Percentiles rank a stretch among this genome's conserved stretches.
Conservation (phyloP, 1,140 invertebrate species). For the Mesaphorura yosii region DNA sequence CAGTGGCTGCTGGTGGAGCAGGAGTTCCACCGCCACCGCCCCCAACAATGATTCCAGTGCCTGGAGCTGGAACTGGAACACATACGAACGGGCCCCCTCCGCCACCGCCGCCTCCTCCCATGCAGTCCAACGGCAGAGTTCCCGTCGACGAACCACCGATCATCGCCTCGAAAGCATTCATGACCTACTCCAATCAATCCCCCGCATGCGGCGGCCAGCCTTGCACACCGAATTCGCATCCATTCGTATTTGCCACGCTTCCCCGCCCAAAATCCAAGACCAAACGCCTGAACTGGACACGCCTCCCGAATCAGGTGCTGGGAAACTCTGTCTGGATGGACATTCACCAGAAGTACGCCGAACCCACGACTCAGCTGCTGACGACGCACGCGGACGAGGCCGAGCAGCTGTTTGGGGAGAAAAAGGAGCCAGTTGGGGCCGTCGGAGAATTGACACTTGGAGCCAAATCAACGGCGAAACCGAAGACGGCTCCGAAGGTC, state of each 20-base stretch:
- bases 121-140: conserved; percentile 21
- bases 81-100: conserved; percentile 23
- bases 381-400: conserved; percentile 31
- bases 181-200: conserved; percentile 15
- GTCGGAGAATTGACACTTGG: background rate
- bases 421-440: conserved; percentile 30
- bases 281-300: conserved; percentile 39
- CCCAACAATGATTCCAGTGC: background rate
- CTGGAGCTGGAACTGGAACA: conserved; percentile 7
- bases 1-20: no score
- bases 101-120: conserved; percentile 26
- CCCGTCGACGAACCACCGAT: conserved; percentile 7
- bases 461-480: background rate
- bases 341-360: background rate
- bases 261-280: conserved; percentile 36
- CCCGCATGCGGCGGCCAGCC: conserved; percentile 19
- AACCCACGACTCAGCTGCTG: background rate
- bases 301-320: conserved; percentile 33
- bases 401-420: conserved; percentile 39
- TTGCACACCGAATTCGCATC: conserved; percentile 13
- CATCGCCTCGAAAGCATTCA: conserved; percentile 21
- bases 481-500: conserved; percentile 24
- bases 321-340: conserved; percentile 7
- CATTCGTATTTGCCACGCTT: conserved; percentile 30
- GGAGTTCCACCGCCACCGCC: conserved; percentile 25